Conservation (phyloP, 2,888 invertebrate species). For the Marasmarcha lunaedactyla region DNA sequence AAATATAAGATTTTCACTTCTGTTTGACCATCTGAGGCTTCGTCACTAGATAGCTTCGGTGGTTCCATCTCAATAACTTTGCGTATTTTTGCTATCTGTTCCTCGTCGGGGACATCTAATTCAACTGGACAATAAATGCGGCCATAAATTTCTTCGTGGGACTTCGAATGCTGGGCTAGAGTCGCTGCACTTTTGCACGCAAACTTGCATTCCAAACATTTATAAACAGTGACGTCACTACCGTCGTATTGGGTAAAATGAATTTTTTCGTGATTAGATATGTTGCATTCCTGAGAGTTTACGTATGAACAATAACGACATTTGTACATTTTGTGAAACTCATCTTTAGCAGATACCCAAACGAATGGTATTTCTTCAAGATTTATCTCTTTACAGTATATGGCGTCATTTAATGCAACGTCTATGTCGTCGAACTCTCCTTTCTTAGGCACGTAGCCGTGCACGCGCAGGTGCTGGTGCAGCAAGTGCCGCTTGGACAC, state of each 20-base stretch:
- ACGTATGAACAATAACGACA: constrained; percentile 88
- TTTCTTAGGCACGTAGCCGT: constrained; percentile 68
- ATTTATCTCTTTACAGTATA: background rate
- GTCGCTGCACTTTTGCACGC: constrained; percentile 79
- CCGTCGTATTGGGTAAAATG: constrained; percentile 70
- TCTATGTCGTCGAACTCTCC: constrained; percentile 53
- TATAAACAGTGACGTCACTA: constrained; percentile 63
- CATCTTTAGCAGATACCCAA: constrained; percentile 80
- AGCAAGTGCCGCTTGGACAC: constrained; percentile 84
- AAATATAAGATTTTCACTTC: constrained; percentile 73
- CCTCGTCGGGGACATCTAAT: constrained; percentile 73
- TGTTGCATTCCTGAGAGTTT: constrained; percentile 82
- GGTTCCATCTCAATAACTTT: constrained; percentile 51
- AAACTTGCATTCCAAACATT: constrained; percentile 85
- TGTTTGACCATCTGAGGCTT: constrained; percentile 32
- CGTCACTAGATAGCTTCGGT: constrained; percentile 26
- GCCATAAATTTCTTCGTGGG: constrained; percentile 78
- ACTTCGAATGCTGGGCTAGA: constrained; percentile 79
- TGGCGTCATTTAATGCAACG: constrained; percentile 13
- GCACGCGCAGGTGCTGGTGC: constrained; percentile 86
- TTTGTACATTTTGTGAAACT: constrained; percentile 85
- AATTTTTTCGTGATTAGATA: constrained; percentile 87
- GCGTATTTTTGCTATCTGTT: constrained; percentile 67
- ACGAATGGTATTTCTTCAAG: constrained; percentile 77
- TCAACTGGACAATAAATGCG: constrained; percentile 80